Conservation (phyloP, 2,888 invertebrate species). For the Dyspetes luteomarginatus region DNA sequence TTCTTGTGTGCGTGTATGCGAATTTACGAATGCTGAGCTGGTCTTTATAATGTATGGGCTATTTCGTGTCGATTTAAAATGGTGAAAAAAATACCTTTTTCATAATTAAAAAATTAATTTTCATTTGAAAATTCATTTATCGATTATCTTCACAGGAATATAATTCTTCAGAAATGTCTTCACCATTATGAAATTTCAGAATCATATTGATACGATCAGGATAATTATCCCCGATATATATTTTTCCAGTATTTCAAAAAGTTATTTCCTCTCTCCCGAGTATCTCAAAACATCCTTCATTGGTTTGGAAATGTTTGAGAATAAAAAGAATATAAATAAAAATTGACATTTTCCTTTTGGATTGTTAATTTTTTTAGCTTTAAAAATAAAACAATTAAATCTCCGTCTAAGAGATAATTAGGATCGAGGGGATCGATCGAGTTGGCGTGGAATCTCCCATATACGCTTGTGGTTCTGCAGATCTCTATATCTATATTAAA, state of each 20-base stretch:
- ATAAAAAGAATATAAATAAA: neutral
- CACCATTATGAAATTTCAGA: too few species aligned
- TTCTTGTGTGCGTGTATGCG: neutral
- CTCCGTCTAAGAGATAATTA: constrained; percentile 7
- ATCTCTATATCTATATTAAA: constrained; percentile 58
- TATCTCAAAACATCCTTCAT: neutral
- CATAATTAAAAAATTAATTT: neutral
- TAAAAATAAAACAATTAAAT: constrained; percentile 30
- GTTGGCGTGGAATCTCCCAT: constrained; percentile 21
- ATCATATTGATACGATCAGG: too few species aligned
- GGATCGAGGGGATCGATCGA: constrained; percentile 33
- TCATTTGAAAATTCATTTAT: neutral
- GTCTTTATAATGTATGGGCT: neutral
- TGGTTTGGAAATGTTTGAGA: too few species aligned
- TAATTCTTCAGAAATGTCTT: too few species aligned
- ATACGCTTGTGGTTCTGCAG: constrained; percentile 23
- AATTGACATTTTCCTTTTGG: neutral
- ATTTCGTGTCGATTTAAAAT: neutral
- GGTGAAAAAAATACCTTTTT: neutral
- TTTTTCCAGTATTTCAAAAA: neutral
- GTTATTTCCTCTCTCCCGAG: neutral
- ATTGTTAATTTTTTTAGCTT: too few species aligned
- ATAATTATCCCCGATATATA: neutral
- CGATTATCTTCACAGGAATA: too few species aligned
- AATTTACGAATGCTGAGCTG: neutral